Conservation (phyloP, 2,888 invertebrate genomes). For the Melikaiella ostensackeni region DNA sequence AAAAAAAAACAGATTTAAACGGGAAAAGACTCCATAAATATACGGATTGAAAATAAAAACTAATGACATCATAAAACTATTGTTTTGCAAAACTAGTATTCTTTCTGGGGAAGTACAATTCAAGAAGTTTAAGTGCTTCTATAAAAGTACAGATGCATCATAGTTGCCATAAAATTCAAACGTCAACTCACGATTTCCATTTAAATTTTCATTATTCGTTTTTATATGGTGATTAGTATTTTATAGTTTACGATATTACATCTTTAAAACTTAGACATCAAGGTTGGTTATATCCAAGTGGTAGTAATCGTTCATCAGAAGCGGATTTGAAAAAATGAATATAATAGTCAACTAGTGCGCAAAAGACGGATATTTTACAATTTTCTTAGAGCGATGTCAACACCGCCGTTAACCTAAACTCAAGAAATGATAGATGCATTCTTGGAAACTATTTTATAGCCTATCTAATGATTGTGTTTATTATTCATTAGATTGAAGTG, state of each 20-base stretch:
- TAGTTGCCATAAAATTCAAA: slow-evolving; percentile 6
- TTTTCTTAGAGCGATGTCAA: neutral
- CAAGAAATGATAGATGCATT: neutral
- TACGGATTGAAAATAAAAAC: neutral
- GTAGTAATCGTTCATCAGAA: neutral
- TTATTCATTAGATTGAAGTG: neutral
- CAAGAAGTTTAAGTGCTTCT: neutral
- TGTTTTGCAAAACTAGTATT: neutral
- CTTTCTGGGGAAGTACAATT: neutral
- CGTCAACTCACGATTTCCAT: neutral
- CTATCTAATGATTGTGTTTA: neutral
- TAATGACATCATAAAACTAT: neutral
- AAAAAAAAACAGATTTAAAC: neutral
- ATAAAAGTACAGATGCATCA: neutral
- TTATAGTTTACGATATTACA: neutral
- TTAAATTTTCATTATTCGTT: neutral
- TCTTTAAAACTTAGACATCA: neutral
- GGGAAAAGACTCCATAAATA: neutral
- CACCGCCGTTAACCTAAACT: neutral
- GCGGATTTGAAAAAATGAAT: neutral
- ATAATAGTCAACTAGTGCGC: neutral
- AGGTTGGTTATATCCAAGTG: slow-evolving; percentile 12
- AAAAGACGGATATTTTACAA: neutral
- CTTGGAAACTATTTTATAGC: neutral
- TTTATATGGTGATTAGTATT: slow-evolving; percentile 3